phyloP scores from a whole-genome alignment of 2,797 vertebrate species.

The Silurus lanzhouensis region DNA sequence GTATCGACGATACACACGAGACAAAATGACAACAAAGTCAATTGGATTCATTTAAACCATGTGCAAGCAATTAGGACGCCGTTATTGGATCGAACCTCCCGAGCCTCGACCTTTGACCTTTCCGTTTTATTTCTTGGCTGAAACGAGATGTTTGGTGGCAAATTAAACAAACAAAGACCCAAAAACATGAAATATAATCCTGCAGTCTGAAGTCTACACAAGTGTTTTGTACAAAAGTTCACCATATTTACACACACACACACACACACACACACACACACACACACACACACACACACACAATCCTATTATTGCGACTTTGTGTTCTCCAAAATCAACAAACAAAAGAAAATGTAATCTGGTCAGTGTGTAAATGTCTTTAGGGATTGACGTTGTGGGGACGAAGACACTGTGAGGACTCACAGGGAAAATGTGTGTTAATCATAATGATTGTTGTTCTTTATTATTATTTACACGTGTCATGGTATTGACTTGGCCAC shows the following conservation, averaged over 20 bases:
- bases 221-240: background rate
- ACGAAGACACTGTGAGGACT: background rate
- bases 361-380: constrained; percentile 1
- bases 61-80: constrained; percentile 15
- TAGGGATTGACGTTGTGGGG: background rate
- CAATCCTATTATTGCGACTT: constrained; percentile 1
- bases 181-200: constrained; percentile 6
- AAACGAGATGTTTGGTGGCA: background rate
- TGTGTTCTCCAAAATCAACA: constrained; percentile 39
- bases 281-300: background rate
- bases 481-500: too few species aligned
- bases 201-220: background rate
- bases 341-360: constrained; percentile 8
- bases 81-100: constrained; percentile 6
- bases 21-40: background rate
- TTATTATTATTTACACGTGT: too few species aligned
- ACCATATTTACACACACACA: background rate
- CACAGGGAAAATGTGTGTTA: too few species aligned
- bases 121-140: background rate
- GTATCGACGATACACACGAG: constrained; percentile 1
- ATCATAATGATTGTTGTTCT: too few species aligned
- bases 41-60: constrained; percentile 16
- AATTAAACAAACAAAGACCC: constrained; percentile 14
- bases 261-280: too few species aligned
- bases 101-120: constrained; percentile 14